Conservation (phyloP, 1,140 invertebrate species). For the Hycleus phaleratus region DNA sequence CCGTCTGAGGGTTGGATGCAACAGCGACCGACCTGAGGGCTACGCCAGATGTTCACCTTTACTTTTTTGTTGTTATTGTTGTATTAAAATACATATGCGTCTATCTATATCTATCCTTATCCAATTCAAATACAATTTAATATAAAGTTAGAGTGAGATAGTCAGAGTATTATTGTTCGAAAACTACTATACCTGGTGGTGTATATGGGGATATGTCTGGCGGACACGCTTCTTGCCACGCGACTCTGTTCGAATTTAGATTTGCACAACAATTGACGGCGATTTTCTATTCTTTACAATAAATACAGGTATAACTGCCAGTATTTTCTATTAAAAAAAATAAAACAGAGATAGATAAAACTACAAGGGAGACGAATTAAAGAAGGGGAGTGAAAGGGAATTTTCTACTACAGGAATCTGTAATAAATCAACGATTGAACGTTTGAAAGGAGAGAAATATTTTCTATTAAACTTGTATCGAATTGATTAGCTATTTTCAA, state of each 20-base stretch:
- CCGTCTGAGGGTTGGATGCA: no score
- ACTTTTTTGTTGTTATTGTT: no score
- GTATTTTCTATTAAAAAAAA: not conserved
- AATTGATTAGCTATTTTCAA: conserved; percentile 2
- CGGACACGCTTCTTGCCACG: conserved; percentile 24
- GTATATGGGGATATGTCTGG: not conserved
- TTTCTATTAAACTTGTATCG: conserved; percentile 6
- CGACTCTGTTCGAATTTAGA: conserved; percentile 17
- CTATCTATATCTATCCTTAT: no score
- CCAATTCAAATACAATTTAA: no score
- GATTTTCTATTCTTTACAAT: conserved; percentile 20
- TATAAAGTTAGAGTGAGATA: no score
- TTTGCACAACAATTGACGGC: conserved; percentile 24
- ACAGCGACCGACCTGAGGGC: no score
- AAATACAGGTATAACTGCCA: conserved; percentile 15
- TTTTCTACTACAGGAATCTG: not conserved
- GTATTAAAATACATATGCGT: no score
- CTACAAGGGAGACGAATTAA: not conserved
- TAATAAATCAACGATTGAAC: conserved; percentile 8
- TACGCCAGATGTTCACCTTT: no score
- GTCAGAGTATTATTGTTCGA: no score
- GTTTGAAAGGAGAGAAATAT: conserved; percentile 3
- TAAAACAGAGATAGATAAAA: not conserved
- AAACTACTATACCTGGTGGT: no score
- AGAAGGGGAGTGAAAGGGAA: not conserved